Base-by-base conservation (phyloP, 2,797 vertebrate species). In the Limosa lapponica region DNA sequence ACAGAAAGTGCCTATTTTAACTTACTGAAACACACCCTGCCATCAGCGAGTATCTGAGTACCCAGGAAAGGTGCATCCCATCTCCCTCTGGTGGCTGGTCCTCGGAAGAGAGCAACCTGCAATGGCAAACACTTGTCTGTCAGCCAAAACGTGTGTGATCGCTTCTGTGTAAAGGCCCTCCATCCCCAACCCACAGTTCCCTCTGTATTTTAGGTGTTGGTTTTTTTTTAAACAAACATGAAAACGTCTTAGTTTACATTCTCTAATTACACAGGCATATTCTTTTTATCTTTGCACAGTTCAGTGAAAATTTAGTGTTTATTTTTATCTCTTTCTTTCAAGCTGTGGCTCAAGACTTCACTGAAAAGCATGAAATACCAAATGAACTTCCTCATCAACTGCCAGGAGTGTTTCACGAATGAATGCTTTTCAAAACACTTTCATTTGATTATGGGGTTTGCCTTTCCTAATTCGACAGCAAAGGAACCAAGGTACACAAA, bases 131-230 rank as follows among this genome's bases (percentile, higher is more conserved):
- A 1, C 46, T 13, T 1, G 4, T 13, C n/a, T 10, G 20, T 17
- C 3, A 14, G 32, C 39, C 51, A 28, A 41, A 46, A 16, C 0
- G 6, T 0, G 10, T 3, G 30, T 0, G 1, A 8, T 2, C 14
- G 2, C 52, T 18, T 5, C n/a, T 18, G 14, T 5, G 13, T 2
- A 8, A 37, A 58, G 28, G 43, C n/a, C 44, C 39, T 3, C 25
- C 16, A 1, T 7, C 19, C 28, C 8, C 36, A 34, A 5, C 16
- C 16, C 39, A 17, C 58, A 6, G 10, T 1, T 23, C n/a, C 72
- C 12, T 34, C 44, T 3, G 17, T 44, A 7, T 8, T 28, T 59
- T 14, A 30, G 58, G 15, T 14, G 15, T 10, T 24, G 12, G 13
- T 34, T 30, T 27, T 15, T 34, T n/a, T 43, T 20, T 22, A 25